phyloP scores from a whole-genome alignment of 2,797 vertebrate genomes.

The Sarcoramphus papa region DNA sequence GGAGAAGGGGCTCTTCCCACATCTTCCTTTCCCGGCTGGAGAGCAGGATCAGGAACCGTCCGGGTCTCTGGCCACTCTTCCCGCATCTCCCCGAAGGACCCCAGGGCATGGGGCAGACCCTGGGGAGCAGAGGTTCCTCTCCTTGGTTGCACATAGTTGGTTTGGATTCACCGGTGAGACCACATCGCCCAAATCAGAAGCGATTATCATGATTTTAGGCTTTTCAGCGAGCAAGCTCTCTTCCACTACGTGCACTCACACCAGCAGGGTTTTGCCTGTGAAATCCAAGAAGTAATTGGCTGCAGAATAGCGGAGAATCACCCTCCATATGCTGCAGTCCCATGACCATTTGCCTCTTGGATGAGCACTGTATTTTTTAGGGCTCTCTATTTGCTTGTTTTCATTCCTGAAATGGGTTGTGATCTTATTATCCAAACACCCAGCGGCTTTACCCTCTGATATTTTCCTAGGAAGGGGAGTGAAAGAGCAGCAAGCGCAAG shows the following conservation, averaged over 20 bases:
- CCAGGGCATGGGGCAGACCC: not conserved
- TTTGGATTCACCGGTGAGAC: not conserved
- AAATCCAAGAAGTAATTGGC: slow-evolving; percentile 32
- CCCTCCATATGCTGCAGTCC: slow-evolving; percentile 29
- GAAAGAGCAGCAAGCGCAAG: not conserved
- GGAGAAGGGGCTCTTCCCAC: not conserved
- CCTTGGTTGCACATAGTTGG: not conserved
- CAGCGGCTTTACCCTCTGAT: not conserved
- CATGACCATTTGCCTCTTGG: not conserved
- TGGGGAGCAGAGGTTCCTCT: not conserved
- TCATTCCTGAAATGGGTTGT: not conserved
- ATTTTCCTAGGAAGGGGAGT: not conserved
- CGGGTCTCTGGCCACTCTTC: not conserved
- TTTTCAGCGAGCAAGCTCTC: not conserved
- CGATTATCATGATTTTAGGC: not conserved
- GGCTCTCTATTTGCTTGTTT: not conserved
- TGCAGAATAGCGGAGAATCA: not conserved
- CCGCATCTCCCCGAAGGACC: not conserved
- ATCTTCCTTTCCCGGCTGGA: not conserved
- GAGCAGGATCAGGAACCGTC: not conserved
- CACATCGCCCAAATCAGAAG: not conserved
- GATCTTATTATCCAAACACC: not conserved
- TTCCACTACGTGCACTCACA: rapidly evolving
- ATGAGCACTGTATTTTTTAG: not conserved
- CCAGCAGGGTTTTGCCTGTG: not conserved